Evolutionary conservation across 2,888 invertebrate species (phyloP).

Genomic region (Acrobasis repandana): DNA sequence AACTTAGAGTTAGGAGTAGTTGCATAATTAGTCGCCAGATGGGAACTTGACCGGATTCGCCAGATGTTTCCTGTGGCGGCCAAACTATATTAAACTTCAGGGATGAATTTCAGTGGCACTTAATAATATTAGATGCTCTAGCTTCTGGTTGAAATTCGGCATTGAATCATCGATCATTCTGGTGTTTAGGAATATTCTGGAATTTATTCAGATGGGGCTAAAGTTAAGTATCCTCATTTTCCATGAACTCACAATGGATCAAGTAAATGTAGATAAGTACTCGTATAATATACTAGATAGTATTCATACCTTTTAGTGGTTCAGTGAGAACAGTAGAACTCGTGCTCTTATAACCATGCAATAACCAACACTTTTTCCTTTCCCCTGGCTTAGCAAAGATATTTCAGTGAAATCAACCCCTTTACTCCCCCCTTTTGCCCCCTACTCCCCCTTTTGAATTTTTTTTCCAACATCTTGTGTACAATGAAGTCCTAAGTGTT

Average conservation of each 20-base stretch:
- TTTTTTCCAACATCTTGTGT: too few relatives aligned
- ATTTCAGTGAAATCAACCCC: too few relatives aligned
- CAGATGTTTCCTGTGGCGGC: conserved; percentile 14
- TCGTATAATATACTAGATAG: too few relatives aligned
- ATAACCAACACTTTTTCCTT: too few relatives aligned
- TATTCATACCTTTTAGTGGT: too few relatives aligned
- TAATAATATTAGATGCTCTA: conserved; percentile 1
- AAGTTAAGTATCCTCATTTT: not conserved
- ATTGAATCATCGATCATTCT: not conserved
- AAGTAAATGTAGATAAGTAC: too few relatives aligned
- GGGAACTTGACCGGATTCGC: conserved; percentile 13
- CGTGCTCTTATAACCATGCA: too few relatives aligned
- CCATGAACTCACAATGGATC: not conserved
- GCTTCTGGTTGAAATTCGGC: not conserved
- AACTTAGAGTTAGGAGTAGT: conserved; percentile 22
- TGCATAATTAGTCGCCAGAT: conserved; percentile 16
- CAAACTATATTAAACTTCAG: conserved; percentile 18
- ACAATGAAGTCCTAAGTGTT: too few relatives aligned
- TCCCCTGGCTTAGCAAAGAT: too few relatives aligned
- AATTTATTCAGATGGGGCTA: not conserved
- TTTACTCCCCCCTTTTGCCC: too few relatives aligned
- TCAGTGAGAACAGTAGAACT: too few relatives aligned
- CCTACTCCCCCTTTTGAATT: too few relatives aligned
- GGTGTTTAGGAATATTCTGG: not conserved
- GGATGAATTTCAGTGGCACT: conserved; percentile 8